Base-by-base conservation (phyloP, 2,113 vertebrate species). In the Zootoca vivipara region DNA sequence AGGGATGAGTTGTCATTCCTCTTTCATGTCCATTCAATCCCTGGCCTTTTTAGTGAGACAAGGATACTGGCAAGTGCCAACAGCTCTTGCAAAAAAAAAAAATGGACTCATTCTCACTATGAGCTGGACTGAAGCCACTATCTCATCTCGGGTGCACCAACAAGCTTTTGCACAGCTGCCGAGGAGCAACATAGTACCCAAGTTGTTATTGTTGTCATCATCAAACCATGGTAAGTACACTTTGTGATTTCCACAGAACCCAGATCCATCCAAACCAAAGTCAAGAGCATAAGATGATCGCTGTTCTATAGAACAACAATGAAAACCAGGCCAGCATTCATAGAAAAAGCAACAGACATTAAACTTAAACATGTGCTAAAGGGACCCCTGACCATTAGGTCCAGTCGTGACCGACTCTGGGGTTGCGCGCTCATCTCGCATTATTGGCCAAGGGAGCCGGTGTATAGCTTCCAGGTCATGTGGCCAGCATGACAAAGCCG, bases 21-120 rank as follows among this genome's bases (percentile, higher is more conserved):
- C 95, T 94, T 94, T 94, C 92, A 93, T 35, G 82, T 91, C 92
- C 92, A 86, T 95, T 94, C 92, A 90, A 88, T 95, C 93, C 87
- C 90, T 91, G 92, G 89, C 74, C 0, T 0, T 94, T 96, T 93
- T 92, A 88, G 91, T 91, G 92, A 92, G 93, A 94, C 82, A 87
- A 89, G 95, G 89, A 91, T 85, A 84, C 83, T 80, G 82, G 75
- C 52, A 24, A 20, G 89, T 89, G 92, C 92, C 95, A 95, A 5
- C 0, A 89, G 85, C 91, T 94, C 94, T 78, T 26, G 42, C 83
- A 90, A 77, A 52, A 52, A 90, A 77, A 52, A 52, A 52, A 83
- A 20, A 93, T 87, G 85, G 93, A 93, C 91, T 91, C 87, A 89
- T 93, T 94, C 92, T 94, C 91, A 92, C 94, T 95, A 90, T 67